Conservation (phyloP, 2,888 invertebrate species). For the Nomada fucata region DNA sequence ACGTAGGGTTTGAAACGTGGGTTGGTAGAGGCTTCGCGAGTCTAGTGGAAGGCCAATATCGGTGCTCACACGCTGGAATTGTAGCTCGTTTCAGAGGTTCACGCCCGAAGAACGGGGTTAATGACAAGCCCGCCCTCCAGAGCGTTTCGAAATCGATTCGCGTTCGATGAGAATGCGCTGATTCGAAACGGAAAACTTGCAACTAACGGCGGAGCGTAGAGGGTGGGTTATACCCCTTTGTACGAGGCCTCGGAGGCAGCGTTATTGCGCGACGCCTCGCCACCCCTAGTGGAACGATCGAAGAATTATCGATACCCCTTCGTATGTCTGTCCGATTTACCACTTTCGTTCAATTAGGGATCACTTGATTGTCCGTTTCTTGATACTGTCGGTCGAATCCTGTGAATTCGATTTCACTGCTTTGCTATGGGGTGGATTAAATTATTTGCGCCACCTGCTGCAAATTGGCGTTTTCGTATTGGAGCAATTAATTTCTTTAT, state of each 20-base stretch:
- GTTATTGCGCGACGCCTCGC: conserved; percentile 35
- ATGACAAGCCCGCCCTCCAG: conserved; percentile 65
- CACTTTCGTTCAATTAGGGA: conserved; percentile 26
- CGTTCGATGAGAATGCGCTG: conserved; percentile 60
- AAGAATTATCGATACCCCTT: conserved; percentile 31
- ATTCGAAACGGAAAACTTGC: conserved; percentile 63
- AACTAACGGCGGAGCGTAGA: conserved; percentile 36
- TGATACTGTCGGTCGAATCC: too few species aligned
- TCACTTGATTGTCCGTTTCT: conserved; percentile 4
- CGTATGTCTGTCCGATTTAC: conserved; percentile 13
- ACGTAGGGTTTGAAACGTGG: conserved; percentile 24
- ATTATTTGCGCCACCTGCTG: too few species aligned
- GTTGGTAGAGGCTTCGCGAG: conserved; percentile 41
- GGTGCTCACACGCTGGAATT: conserved; percentile 56
- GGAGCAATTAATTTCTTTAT: too few species aligned
- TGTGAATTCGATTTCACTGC: too few species aligned
- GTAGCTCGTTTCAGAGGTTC: conserved; percentile 63
- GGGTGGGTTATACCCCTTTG: conserved; percentile 28
- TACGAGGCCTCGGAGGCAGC: conserved; percentile 27
- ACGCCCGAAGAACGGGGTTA: conserved; percentile 69
- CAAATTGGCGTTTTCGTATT: too few species aligned
- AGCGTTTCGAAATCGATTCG: conserved; percentile 65
- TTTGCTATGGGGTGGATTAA: too few species aligned
- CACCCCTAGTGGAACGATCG: not conserved
- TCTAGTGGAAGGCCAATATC: conserved; percentile 55